Evolutionary conservation across 2,888 invertebrate species (phyloP).

Genomic region (Apotomis capreana): DNA sequence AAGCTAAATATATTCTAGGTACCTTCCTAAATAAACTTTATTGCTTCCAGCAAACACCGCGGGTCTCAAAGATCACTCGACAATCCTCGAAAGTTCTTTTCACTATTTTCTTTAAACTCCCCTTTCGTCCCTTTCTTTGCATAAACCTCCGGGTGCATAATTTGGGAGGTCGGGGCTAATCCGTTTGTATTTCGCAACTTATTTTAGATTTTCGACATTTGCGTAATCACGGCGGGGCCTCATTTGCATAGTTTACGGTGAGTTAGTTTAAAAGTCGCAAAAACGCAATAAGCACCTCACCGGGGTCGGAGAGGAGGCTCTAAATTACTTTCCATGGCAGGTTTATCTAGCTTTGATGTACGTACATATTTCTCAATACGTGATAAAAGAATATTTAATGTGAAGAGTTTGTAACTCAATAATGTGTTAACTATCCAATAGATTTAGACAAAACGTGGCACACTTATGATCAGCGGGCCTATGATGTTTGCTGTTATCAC

Average conservation of each 20-base stretch:
- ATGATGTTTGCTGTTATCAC: too few species aligned
- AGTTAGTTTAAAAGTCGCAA: constrained; percentile 28
- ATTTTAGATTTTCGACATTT: constrained; percentile 42
- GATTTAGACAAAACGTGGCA: too few species aligned
- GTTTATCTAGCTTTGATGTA: not conserved
- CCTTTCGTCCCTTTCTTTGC: constrained; percentile 32
- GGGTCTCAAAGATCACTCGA: constrained; percentile 13
- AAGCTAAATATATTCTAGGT: not conserved
- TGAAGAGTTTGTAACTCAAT: too few species aligned
- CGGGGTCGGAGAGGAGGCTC: not conserved
- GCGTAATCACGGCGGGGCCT: constrained; percentile 23
- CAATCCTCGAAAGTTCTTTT: constrained; percentile 22
- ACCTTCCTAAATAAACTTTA: constrained; percentile 9
- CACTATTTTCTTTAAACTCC: constrained; percentile 38
- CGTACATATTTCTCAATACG: too few species aligned
- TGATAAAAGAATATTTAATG: too few species aligned
- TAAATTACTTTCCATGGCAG: not conserved
- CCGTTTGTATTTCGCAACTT: constrained; percentile 43
- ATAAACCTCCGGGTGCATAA: constrained; percentile 44
- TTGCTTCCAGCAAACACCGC: constrained; percentile 8
- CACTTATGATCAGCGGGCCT: too few species aligned
- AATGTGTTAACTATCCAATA: too few species aligned
- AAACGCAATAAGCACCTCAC: constrained; percentile 1
- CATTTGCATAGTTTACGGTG: constrained; percentile 36
- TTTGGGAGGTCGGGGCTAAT: constrained; percentile 41